Base-by-base conservation (phyloP, 2,113 vertebrate species). In the Mastomys natalensis region DNA sequence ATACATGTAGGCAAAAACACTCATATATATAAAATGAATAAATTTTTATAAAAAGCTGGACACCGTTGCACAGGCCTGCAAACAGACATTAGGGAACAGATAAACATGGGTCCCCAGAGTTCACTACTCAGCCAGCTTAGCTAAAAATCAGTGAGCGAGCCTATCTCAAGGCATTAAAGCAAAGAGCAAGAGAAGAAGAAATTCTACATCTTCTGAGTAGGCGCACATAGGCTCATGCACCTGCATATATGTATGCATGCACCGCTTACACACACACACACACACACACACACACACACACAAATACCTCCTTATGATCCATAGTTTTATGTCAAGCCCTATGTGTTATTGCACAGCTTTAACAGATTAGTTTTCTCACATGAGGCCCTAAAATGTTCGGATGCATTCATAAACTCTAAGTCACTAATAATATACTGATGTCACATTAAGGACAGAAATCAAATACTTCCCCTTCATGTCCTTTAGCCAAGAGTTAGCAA, bases 311-410 rank as follows among this genome's bases (percentile, higher is more conserved):
- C 13, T 90, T 87, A 87, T 68, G 77, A 51, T 62, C 34, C 21
- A 76, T 60, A 40, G 45, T 73, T 95, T 95, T 64, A 43, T 91
- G 40, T 91, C 40, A 96, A 87, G 53, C 82, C 37, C 43, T 94
- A 48, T 7, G 43, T n/a, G 40, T 40, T 40, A 60, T 8, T 26
- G 12, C 31, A 55, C 53, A 82, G 37, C 21, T 82, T 40, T 82
- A 82, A 16, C 22, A 13, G 10, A n/a, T 58, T 81, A 7, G 53
- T 40, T 26, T 81, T 21, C 21, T 58, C 37, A n/a, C 31, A 81
- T 58, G 55, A 81, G 21, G 78, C 21, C n/a, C 78, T 81, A 24
- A 81, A 81, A 81, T 81, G 21, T 58, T 81, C 40, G 53, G 22
- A 58, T 26, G 53, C 37, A 81, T n/a, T 58, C 12, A n/a, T 81